Percentiles rank a stretch among this genome's conserved stretches.
phyloP scores from a whole-genome alignment of 2,113 vertebrate genomes.

The Rissa tridactyla region DNA sequence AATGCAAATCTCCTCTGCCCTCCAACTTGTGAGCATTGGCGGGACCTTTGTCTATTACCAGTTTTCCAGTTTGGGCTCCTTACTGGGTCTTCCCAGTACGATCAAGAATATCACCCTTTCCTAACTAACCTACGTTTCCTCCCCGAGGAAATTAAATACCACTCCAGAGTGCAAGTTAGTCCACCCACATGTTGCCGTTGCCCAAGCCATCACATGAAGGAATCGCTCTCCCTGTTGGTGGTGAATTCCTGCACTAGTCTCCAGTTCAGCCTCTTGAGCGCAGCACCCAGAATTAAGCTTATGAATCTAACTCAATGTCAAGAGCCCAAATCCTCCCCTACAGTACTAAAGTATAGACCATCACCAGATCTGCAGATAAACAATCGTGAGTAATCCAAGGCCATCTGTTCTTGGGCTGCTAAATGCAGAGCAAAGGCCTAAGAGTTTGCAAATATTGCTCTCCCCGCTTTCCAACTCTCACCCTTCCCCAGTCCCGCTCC shows the following conservation, averaged over 20 bases:
- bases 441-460: not conserved
- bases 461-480: not conserved
- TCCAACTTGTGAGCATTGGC: not conserved
- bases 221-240: not conserved
- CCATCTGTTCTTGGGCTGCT: not conserved
- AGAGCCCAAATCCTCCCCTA: not conserved
- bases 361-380: not conserved
- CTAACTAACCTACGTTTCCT: rapidly evolving
- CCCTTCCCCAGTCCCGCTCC: not conserved
- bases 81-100: not conserved
- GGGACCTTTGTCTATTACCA: not conserved
- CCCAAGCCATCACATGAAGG: rapidly evolving
- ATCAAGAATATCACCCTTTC: not conserved
- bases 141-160: not conserved
- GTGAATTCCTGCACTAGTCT: not conserved
- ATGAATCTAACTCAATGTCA: not conserved
- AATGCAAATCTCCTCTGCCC: rapidly evolving
- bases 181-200: rapidly evolving
- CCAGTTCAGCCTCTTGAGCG: not conserved
- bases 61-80: not conserved
- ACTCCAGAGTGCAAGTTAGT: not conserved
- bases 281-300: not conserved
- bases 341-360: not conserved
- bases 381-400: not conserved
- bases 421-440: rapidly evolving